Base-by-base conservation (phyloP, 2,797 vertebrate genomes). In the Moxostoma hubbsi region DNA sequence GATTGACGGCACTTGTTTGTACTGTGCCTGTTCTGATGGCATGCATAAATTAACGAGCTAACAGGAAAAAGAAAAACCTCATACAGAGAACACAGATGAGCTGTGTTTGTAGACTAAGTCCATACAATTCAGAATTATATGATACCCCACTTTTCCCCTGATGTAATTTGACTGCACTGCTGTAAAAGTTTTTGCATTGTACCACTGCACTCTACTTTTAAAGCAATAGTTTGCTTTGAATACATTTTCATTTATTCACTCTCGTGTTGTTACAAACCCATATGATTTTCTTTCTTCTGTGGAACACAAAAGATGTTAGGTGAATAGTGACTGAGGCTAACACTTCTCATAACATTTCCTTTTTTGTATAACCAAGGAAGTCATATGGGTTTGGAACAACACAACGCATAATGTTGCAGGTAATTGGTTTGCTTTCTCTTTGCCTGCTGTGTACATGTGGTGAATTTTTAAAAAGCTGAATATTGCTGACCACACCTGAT, bases 401-500 rank as follows among this genome's bases (percentile, higher is more conserved):
- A 24, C 18, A 24, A 66, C n/a, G n/a, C n/a, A n/a, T n/a, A 58
- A 58, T 3, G 10, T 53, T 70, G n/a, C 66, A 77, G 65, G n/a
- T 51, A 58, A 69, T 45, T 16, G 62, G 9, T 45, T 58, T 66
- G 45, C 54, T 68, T 36, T 68, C 18, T 61, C 7, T 7, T 61
- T 66, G 70, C 43, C 55, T 75, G 57, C 12, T 0, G 5, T 63
- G 47, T 75, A 67, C 54, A 72, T 13, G 3, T 13, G 24, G 24
- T 61, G 13, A 45, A 61, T 76, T 62, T 80, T 61, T 65, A 53
- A 71, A 70, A 53, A 70, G 71, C 46, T 24, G 47, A 74, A 64
- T 57, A 43, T 70, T 67, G 67, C 51, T 76, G 72, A 67, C 77
- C 72, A 72, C 66, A 83, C 81, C 82, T 80, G 68, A 69, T 73